These are phyloP conservation scores for Acinonyx jubatus DNA, from an alignment of 2,113 vertebrate species.

Conservation along the genomic window DNA sequence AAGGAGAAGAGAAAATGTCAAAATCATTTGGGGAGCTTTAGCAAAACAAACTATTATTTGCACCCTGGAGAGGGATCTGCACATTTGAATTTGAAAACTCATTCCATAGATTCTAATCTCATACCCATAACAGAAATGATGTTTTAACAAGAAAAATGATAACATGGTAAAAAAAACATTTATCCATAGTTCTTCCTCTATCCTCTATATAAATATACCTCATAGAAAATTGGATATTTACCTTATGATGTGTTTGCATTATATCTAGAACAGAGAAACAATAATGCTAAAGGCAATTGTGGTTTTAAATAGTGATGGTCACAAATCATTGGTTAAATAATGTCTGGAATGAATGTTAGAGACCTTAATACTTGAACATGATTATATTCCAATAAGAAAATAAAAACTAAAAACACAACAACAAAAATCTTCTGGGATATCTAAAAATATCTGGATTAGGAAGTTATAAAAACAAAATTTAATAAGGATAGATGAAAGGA, in stretches of 20 bases:
- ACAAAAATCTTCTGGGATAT: background rate
- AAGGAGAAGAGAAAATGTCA: background rate
- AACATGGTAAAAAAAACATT: background rate
- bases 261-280: background rate
- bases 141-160: background rate
- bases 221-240: background rate
- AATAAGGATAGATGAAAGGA: background rate
- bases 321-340: slow-evolving; percentile 2
- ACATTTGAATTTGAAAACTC: background rate
- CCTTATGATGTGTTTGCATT: background rate
- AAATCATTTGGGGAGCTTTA: background rate
- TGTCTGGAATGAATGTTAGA: background rate
- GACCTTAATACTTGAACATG: background rate
- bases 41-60: background rate
- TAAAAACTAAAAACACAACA: background rate
- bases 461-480: slow-evolving; percentile 6
- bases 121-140: background rate
- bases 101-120: background rate
- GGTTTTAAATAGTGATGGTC: background rate
- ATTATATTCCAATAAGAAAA: slow-evolving; percentile 5
- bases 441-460: background rate
- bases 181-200: background rate
- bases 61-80: background rate
- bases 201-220: background rate
- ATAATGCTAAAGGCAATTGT: background rate